Evolutionary conservation across 2,797 vertebrate genomes (phyloP).

Genomic region (Semotilus atromaculatus): DNA sequence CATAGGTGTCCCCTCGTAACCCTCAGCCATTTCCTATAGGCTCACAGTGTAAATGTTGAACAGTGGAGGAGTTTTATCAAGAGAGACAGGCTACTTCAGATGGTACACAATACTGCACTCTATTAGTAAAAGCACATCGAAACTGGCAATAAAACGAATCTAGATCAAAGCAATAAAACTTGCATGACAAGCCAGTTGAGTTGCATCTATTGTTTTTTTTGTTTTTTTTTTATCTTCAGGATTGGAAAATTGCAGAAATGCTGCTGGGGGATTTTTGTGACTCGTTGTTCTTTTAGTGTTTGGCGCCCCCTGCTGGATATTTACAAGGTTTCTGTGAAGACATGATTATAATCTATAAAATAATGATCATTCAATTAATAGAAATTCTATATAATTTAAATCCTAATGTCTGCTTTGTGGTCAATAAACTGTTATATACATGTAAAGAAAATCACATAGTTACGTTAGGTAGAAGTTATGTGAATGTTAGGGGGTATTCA

Average conservation of each 20-base stretch:
- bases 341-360: background rate
- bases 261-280: background rate
- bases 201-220: background rate
- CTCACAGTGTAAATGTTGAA: background rate
- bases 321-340: background rate
- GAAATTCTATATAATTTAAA: background rate
- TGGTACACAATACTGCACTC: background rate
- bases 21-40: background rate
- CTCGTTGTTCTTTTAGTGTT: slow-evolving; percentile 53
- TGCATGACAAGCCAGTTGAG: background rate
- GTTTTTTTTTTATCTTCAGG: background rate
- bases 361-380: background rate
- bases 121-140: background rate
- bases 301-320: slow-evolving; percentile 62
- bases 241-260: slow-evolving; percentile 8
- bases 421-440: background rate
- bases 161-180: background rate
- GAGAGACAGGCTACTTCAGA: background rate
- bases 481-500: background rate
- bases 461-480: background rate
- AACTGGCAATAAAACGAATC: background rate
- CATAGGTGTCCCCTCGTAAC: background rate
- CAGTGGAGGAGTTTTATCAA: background rate
- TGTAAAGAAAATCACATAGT: background rate
- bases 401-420: background rate